Percentiles rank a stretch among this genome's conserved stretches.
Conservation (phyloP, 92 coral and sea anemone genomes). For the Porites rus region DNA sequence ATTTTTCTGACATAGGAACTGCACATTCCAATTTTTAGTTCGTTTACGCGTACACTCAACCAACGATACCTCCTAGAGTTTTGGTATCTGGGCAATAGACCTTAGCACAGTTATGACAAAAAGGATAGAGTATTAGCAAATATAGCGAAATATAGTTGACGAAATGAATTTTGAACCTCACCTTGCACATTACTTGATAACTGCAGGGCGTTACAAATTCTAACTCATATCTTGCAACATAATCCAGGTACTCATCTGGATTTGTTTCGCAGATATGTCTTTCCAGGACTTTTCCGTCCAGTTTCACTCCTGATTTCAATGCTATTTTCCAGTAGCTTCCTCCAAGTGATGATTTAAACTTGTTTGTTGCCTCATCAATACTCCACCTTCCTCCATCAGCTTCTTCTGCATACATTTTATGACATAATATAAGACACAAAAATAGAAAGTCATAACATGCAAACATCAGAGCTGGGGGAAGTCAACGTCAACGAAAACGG, state of each 20-base stretch:
- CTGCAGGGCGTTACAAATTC: neutral
- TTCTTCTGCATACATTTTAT: neutral
- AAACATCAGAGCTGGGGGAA: too few species aligned
- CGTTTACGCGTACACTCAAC: too few species aligned
- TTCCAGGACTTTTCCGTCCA: neutral
- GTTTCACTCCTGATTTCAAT: neutral
- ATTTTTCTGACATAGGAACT: too few species aligned
- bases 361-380: neutral
- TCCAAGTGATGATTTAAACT: neutral
- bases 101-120: too few species aligned
- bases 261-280: neutral
- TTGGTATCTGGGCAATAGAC: too few species aligned
- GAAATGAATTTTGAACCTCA: neutral
- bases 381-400: neutral
- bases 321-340: neutral
- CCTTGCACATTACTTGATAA: neutral
- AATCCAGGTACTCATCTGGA: neutral
- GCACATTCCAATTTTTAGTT: too few species aligned
- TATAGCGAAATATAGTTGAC: too few species aligned
- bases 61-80: too few species aligned
- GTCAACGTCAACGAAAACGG: too few species aligned
- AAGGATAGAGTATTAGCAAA: too few species aligned
- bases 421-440: neutral
- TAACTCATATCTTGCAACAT: constrained; percentile 22
- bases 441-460: too few species aligned